A percentile compares a stretch with the other conserved stretches of the same genome.
Evolutionary conservation across 2,797 vertebrate species (phyloP).

Genomic region (Cyclura pinguis): DNA sequence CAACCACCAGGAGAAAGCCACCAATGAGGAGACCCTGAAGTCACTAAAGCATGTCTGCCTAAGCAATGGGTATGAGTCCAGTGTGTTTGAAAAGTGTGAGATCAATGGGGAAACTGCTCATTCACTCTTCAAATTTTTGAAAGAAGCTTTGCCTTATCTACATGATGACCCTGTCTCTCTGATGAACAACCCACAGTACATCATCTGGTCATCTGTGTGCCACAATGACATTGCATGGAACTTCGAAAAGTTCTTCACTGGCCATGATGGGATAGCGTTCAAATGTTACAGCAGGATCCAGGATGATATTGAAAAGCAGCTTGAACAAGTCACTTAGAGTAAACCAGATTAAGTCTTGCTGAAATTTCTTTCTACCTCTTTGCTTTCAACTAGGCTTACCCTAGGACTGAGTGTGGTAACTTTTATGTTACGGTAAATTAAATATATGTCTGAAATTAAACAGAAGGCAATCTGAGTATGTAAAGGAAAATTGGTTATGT

Average conservation of each 20-base stretch:
- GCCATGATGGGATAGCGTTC: conserved; percentile 87
- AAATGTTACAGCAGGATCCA: conserved; percentile 93
- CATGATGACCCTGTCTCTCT: conserved; percentile 86
- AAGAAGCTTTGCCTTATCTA: conserved; percentile 85
- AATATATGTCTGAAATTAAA: neutral
- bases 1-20: conserved; percentile 86
- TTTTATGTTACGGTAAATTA: neutral
- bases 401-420: neutral
- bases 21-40: conserved; percentile 89
- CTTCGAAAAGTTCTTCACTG: conserved; percentile 96
- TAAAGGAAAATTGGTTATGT: neutral
- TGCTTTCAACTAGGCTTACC: neutral
- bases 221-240: conserved; percentile 94
- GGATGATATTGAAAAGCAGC: conserved; percentile 89
- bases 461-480: neutral
- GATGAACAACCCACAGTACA: conserved; percentile 89
- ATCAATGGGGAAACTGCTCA: conserved; percentile 91
- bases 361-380: neutral
- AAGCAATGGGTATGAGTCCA: conserved; percentile 90
- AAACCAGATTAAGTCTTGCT: neutral
- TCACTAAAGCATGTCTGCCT: conserved; percentile 90
- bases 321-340: conserved; percentile 69
- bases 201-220: conserved; percentile 92
- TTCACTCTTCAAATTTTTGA: conserved; percentile 88
- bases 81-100: conserved; percentile 91